Evolutionary conservation across 2,888 invertebrate genomes (phyloP), one percentile per base, ranked within the genome.

Genomic region (Tetanocera ferruginea): DNA sequence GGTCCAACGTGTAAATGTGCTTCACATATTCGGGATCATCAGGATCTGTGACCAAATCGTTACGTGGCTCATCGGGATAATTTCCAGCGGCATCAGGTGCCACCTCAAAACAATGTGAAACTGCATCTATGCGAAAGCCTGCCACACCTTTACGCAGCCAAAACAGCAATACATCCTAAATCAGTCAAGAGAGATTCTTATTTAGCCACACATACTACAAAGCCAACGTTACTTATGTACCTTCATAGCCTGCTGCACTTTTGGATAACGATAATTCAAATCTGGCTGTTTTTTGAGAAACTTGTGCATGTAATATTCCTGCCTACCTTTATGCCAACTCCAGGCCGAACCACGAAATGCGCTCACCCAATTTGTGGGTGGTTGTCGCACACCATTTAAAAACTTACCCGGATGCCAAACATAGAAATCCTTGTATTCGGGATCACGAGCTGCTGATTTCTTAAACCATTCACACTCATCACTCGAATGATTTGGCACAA

Each of bases 381-480:
- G 94, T 11, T 86, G 82, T 0, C 87, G 86, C 0, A 70, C 82
- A 0, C 89, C 86, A 78, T 85, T 80, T 14, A 84, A 71, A 0
- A 84, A 80, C 1, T 83, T 83, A 0, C 92, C 92, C 66, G 94
- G 92, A 52, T 91, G 92, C 96, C 96, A 96, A 0, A 95, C 88
- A 86, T 95, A 96, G 86, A 92, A 96, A 83, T 96, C 93, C 52
- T 92, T 93, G 84, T 92, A 97, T 0, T 92, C 92, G 0, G 92
- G 90, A 72, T 92, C 91, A 8, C 91, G 90, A 23, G 91, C 90
- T 9, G 93, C 90, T 11, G 97, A 96, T 82, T 93, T 92, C 77
- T 91, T 89, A 87, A 98, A 98, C 98, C 98, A 98, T 62, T 93
- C 92, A 86, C 96, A 95, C 85, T 95, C 91, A 85, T 95, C 93